Base-by-base conservation (phyloP, 2,797 vertebrate species). In the Carapus acus region DNA sequence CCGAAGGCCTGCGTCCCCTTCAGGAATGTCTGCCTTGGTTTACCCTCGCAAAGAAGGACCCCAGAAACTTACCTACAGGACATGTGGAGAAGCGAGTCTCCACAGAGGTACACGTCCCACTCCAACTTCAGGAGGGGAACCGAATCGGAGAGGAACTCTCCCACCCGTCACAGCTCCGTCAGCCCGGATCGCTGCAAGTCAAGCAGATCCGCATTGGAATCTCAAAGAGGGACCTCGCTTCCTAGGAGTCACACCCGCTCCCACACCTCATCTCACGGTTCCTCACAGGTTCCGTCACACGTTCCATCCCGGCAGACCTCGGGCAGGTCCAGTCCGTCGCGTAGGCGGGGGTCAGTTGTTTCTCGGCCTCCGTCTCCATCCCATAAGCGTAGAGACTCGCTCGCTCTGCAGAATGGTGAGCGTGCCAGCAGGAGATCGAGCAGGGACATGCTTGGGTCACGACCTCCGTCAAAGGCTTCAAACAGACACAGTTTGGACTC, bases 1-100 rank as follows among this genome's bases (percentile, higher is more conserved):
- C 81, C 87, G 53, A 91, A 91, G 73, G 86, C 87, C 49, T 77
- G 80, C 1, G 88, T 91, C 39, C 89, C 88, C 2, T 91, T 80
- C 67, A 78, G 89, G 65, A 91, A 83, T 19, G 67, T 85, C 8
- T 88, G 85, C 57, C 85, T 91, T 0, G 88, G 89, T 6, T 37
- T 89, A 19, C 88, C 88, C 0, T 91, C 89, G 14, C 76, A 84
- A 34, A 80, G 88, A 65, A 82, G 89, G 51, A 88, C 59, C 58
- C 33, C 16, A 1, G 85, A 86, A 2, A 82, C 85, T 0, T 85
- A 77, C 11, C 60, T 68, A 14, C 78, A 74, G 31, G 84, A 83
- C 19, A 53, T 46, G 13, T 85, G 79, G 73, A 87, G 86, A 31
- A 88, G 88, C 40, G 86, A 88, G 56, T 89, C 89, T n/a, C 89